These are phyloP conservation scores for Uromys caudimaculatus DNA, from an alignment of 2,797 vertebrate genomes.

Conservation along the genomic window DNA sequence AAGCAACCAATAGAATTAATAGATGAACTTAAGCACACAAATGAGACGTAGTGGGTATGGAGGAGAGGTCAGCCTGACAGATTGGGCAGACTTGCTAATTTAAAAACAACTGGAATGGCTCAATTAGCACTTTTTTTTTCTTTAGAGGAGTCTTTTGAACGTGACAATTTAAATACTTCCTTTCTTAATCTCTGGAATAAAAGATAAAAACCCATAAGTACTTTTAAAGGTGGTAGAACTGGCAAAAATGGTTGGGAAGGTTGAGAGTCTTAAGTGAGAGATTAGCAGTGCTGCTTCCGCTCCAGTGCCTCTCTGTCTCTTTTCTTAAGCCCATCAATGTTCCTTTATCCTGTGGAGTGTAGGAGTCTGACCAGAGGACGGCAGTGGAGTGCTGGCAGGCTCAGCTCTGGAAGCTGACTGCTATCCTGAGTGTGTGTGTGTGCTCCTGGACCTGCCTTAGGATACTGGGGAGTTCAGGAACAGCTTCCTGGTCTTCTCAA, in stretches of 20 bases:
- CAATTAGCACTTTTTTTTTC: neutral
- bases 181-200: neutral
- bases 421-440: neutral
- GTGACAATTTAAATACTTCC: neutral
- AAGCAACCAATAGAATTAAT: neutral
- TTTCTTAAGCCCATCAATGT: neutral
- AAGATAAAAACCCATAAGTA: neutral
- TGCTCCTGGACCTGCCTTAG: neutral
- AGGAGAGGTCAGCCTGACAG: neutral
- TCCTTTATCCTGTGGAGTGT: neutral
- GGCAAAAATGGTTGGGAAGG: neutral
- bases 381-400: neutral
- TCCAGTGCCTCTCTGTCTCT: neutral
- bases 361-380: neutral
- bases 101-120: neutral
- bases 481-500: neutral
- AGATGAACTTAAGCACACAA: neutral
- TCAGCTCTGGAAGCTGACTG: slow-evolving; percentile 9
- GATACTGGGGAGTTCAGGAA: neutral
- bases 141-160: slow-evolving; percentile 33
- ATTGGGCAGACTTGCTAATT: neutral
- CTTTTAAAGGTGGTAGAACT: neutral
- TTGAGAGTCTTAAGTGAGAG: slow-evolving; percentile 27
- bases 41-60: neutral
- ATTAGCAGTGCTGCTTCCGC: neutral